These are phyloP conservation scores for Apodemus speciosus DNA, from an alignment of 2,113 vertebrate genomes.

Conservation along the genomic window DNA sequence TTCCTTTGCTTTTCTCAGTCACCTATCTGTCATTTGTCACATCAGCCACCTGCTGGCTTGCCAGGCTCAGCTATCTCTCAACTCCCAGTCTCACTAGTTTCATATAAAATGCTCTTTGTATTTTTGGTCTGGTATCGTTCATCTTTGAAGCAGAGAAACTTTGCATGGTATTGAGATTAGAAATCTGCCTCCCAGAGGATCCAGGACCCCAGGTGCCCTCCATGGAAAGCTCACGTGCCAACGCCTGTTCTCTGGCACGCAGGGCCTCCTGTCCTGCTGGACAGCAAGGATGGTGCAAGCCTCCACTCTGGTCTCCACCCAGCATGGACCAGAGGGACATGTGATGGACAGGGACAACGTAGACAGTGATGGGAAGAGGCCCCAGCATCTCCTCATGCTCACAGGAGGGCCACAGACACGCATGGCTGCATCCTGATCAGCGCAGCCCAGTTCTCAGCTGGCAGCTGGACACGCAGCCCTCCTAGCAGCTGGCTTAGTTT, in stretches of 20 bases:
- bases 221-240: fast-evolving
- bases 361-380: fast-evolving
- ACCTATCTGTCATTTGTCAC: not conserved
- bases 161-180: not conserved
- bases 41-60: too few species aligned
- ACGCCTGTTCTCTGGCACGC: not conserved
- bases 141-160: not conserved
- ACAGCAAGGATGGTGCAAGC: fast-evolving
- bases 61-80: not conserved
- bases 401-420: not conserved
- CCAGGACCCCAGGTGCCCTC: not conserved
- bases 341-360: not conserved
- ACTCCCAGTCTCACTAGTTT: not conserved
- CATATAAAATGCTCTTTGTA: not conserved
- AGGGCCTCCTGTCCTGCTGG: not conserved
- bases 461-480: not conserved
- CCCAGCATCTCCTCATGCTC: not conserved
- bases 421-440: not conserved
- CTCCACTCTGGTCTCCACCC: not conserved
- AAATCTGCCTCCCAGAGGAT: not conserved
- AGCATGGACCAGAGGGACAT: not conserved
- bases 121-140: not conserved
- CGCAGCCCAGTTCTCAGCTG: not conserved
- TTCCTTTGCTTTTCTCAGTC: not conserved
- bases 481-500: not conserved